Conservation (phyloP, 2,113 vertebrate genomes). For the Hippocampus comes region DNA sequence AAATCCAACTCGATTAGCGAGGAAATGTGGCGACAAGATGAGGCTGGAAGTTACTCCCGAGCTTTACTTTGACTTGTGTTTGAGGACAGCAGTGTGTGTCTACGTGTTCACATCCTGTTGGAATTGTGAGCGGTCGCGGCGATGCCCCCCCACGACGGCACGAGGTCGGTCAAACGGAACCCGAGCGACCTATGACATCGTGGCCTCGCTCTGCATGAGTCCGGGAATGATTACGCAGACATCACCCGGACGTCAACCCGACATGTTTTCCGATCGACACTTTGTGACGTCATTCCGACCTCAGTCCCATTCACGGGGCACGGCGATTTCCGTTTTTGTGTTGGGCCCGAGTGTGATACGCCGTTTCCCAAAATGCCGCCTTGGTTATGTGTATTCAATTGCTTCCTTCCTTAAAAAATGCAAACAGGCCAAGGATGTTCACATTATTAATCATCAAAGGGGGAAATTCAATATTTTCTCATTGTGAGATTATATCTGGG, state of each 20-base stretch:
- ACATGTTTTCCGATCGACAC: slow-evolving; percentile 36
- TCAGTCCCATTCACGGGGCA: slow-evolving; percentile 20
- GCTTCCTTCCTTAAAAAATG: neutral
- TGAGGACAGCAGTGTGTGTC: slow-evolving; percentile 32
- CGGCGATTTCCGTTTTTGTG: slow-evolving; percentile 18
- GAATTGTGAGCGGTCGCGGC: slow-evolving; percentile 12
- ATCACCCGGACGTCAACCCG: slow-evolving; percentile 35
- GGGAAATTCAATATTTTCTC: slow-evolving; percentile 33
- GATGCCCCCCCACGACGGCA: slow-evolving; percentile 18
- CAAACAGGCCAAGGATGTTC: slow-evolving; percentile 1
- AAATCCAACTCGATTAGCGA: slow-evolving; percentile 65
- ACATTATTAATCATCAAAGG: slow-evolving; percentile 18
- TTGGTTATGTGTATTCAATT: neutral
- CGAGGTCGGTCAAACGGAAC: slow-evolving; percentile 30
- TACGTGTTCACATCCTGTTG: slow-evolving; percentile 8
- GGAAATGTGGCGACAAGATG: slow-evolving; percentile 39
- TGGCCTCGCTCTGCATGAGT: slow-evolving; percentile 39
- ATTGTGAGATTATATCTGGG: slow-evolving; percentile 14
- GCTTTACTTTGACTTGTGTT: slow-evolving; percentile 50
- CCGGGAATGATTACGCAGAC: slow-evolving; percentile 14
- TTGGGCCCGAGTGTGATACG: neutral
- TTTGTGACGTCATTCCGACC: slow-evolving; percentile 29
- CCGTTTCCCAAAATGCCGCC: neutral
- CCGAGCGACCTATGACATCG: slow-evolving; percentile 45
- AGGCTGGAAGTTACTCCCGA: slow-evolving; percentile 47